phyloP scores from a whole-genome alignment of 2,113 vertebrate species.

The Calyptomena viridis region DNA sequence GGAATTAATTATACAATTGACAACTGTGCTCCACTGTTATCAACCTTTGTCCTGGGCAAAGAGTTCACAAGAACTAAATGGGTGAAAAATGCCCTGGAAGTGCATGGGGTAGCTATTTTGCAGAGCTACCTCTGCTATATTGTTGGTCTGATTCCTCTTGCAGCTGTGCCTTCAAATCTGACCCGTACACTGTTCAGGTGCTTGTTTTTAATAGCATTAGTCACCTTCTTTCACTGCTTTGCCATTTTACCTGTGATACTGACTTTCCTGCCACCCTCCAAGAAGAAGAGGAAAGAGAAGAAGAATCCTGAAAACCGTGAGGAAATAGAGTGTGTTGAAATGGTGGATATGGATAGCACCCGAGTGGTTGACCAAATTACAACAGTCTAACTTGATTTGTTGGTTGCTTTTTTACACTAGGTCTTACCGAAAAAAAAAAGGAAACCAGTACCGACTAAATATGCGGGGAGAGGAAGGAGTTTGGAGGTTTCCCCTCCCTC shows the following conservation, averaged over 20 bases:
- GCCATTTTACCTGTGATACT: slow-evolving; percentile 98
- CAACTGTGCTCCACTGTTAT: slow-evolving; percentile 94
- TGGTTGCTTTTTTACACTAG: slow-evolving; percentile 73
- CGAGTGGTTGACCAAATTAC: slow-evolving; percentile 98
- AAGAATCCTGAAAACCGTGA: slow-evolving; percentile 82
- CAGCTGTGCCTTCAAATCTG: slow-evolving; percentile 95
- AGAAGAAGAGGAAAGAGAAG: slow-evolving; percentile 87
- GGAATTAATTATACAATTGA: slow-evolving; percentile 95
- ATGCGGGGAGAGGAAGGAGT: slow-evolving; percentile 1
- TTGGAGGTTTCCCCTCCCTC: slow-evolving; percentile 9
- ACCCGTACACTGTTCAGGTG: slow-evolving; percentile 97
- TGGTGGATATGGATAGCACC: slow-evolving; percentile 96
- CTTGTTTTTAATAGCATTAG: slow-evolving; percentile 95
- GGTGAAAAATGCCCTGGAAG: slow-evolving; percentile 94
- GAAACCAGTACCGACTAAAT: slow-evolving; percentile 60
- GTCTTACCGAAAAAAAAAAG: slow-evolving; percentile 64
- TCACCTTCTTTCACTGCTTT: slow-evolving; percentile 98
- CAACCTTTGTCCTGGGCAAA: slow-evolving; percentile 92
- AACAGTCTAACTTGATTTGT: slow-evolving; percentile 85
- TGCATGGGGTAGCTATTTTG: slow-evolving; percentile 93
- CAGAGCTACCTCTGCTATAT: slow-evolving; percentile 96
- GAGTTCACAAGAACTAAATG: slow-evolving; percentile 96
- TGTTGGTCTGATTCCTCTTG: slow-evolving; percentile 92
- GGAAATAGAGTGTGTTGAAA: slow-evolving; percentile 97
- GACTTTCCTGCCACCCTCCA: slow-evolving; percentile 97